These are phyloP conservation scores for Griposia aprilina DNA, from an alignment of 2,888 invertebrate species.

Conservation along the genomic window DNA sequence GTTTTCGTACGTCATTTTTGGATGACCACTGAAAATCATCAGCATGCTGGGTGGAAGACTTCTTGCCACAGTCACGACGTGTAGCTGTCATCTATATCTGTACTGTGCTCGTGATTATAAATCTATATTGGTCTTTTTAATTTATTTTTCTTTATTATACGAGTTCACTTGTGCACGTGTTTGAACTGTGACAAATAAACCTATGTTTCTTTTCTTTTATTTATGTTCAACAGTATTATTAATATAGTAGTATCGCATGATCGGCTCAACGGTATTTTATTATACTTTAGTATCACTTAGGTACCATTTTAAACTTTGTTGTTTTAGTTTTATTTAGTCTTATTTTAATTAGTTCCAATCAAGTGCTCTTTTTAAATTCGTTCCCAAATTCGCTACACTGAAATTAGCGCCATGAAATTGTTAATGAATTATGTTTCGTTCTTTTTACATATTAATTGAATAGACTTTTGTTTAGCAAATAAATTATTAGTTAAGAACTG, in stretches of 20 bases:
- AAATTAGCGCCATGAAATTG: conserved; percentile 42
- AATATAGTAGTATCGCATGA: not conserved
- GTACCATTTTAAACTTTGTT: not conserved
- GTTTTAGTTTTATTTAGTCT: not conserved
- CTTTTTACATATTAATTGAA: conserved; percentile 4
- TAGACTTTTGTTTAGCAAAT: not conserved
- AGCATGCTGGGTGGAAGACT: too few relatives aligned
- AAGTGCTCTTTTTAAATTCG: conserved; percentile 27
- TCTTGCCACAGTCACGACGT: too few relatives aligned
- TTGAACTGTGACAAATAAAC: too few relatives aligned
- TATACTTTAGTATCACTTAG: not conserved
- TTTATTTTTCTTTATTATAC: too few relatives aligned
- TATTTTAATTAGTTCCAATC: conserved; percentile 35
- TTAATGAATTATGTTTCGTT: conserved; percentile 23
- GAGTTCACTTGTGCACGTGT: too few relatives aligned
- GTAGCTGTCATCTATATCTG: too few relatives aligned
- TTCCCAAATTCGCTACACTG: conserved; percentile 16
- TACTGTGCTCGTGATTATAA: too few relatives aligned
- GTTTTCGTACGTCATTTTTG: too few relatives aligned
- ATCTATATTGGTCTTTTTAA: too few relatives aligned
- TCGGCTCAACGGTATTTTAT: not conserved
- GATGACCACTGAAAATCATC: too few relatives aligned
- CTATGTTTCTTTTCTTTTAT: too few relatives aligned
- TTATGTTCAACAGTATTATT: too few relatives aligned
- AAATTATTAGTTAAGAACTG: not conserved